These are phyloP conservation scores for Bradysia coprophila DNA, from an alignment of 1,140 invertebrate species.

Conservation along the genomic window DNA sequence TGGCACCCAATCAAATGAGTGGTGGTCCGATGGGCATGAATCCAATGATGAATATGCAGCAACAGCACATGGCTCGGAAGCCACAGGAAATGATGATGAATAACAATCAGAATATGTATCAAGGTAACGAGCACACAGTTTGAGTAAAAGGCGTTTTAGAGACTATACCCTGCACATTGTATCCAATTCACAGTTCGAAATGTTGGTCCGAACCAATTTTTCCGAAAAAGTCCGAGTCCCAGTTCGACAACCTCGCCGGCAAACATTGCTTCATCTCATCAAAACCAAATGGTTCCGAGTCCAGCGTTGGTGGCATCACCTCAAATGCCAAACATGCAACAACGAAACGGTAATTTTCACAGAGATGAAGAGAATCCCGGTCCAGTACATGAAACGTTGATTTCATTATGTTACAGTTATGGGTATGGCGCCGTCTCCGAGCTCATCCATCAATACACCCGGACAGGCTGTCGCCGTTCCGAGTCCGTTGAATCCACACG, in stretches of 20 bases:
- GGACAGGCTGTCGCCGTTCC: slow-evolving; percentile 44
- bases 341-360: slow-evolving; percentile 9
- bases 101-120: slow-evolving; percentile 9
- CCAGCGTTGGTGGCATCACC: slow-evolving; percentile 47
- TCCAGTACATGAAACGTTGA: neutral
- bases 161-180: no score
- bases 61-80: slow-evolving; percentile 9
- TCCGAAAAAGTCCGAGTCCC: slow-evolving; percentile 32
- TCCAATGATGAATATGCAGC: slow-evolving; percentile 22
- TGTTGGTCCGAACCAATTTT: slow-evolving; percentile 29
- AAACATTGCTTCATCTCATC: slow-evolving; percentile 5
- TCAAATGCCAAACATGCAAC: slow-evolving; percentile 30
- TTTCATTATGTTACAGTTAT: slow-evolving; percentile 1
- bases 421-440: slow-evolving; percentile 62
- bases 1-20: slow-evolving; percentile 17
- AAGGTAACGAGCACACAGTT: no score
- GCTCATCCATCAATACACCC: slow-evolving; percentile 62
- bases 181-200: slow-evolving; percentile 19
- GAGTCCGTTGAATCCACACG: slow-evolving; percentile 43
- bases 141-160: no score
- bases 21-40: no score
- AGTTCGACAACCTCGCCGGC: slow-evolving; percentile 12
- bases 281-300: slow-evolving; percentile 26
- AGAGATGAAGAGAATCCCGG: neutral
- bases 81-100: slow-evolving; percentile 13